phyloP scores from a whole-genome alignment of 2,888 invertebrate species.

The Nymphalis polychloros region DNA sequence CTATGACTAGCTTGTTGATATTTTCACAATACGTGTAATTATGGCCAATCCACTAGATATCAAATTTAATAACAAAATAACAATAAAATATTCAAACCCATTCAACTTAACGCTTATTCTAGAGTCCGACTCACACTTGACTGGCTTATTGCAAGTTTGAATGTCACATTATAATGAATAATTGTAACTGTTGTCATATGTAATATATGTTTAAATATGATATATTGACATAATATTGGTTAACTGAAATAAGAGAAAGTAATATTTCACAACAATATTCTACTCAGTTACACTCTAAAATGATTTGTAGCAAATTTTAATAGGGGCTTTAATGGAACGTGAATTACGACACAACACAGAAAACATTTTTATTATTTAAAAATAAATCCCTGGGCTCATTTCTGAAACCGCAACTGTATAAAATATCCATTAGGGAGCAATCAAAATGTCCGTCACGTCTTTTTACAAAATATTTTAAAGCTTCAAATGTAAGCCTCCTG shows the following conservation, averaged over 20 bases:
- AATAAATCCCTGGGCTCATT: conserved; percentile 35
- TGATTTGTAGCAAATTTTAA: conserved; percentile 21
- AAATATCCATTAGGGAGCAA: conserved; percentile 43
- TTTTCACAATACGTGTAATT: no score
- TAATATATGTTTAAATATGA: neutral
- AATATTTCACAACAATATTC: conserved; percentile 1
- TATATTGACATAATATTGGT: neutral
- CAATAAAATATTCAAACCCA: no score
- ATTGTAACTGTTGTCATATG: neutral
- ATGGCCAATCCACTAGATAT: no score
- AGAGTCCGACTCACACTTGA: no score
- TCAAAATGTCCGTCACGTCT: conserved; percentile 49
- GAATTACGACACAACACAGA: conserved; percentile 27
- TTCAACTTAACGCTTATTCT: no score
- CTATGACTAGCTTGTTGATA: no score
- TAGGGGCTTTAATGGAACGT: conserved; percentile 29
- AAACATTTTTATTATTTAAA: conserved; percentile 37
- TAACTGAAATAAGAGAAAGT: neutral
- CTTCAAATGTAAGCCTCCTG: conserved; percentile 25
- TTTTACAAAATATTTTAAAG: conserved; percentile 42
- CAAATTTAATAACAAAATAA: no score
- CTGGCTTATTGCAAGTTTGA: no score
- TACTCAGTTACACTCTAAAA: conserved; percentile 14
- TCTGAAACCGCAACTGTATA: conserved; percentile 39
- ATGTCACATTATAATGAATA: neutral